phyloP scores from a whole-genome alignment of 2,888 invertebrate genomes.

The Timema cristinae region DNA sequence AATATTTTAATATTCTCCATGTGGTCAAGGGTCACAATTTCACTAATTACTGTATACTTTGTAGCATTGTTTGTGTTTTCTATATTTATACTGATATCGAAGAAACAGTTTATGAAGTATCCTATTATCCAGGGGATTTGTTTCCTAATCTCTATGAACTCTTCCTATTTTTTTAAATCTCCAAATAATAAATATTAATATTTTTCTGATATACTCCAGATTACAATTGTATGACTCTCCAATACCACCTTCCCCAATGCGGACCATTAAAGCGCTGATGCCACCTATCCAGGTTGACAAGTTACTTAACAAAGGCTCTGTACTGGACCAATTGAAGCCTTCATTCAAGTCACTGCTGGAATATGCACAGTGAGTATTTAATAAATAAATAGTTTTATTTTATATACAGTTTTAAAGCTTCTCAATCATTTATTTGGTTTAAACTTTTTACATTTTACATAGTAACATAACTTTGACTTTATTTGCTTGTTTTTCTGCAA shows the following conservation, averaged over 20 bases:
- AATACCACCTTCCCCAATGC: conserved; percentile 53
- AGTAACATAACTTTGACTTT: no score
- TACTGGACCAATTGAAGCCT: conserved; percentile 46
- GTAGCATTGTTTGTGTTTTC: no score
- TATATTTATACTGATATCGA: no score
- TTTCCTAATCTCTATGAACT: no score
- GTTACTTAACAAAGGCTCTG: conserved; percentile 45
- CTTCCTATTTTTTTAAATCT: neutral
- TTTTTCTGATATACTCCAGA: conserved; percentile 38
- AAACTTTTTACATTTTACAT: no score
- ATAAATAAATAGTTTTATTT: conserved; percentile 38
- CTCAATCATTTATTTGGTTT: no score
- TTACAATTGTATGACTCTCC: conserved; percentile 63
- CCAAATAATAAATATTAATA: neutral
- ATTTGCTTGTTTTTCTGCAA: neutral
- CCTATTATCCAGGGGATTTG: no score
- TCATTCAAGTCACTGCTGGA: conserved; percentile 48
- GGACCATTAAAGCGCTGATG: conserved; percentile 46
- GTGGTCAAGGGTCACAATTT: no score
- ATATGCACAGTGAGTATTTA: conserved; percentile 48
- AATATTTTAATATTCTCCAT: no score
- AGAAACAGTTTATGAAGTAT: no score
- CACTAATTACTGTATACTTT: no score
- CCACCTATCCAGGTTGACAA: conserved; percentile 44
- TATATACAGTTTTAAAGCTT: neutral